These are phyloP conservation scores for Prenolepis imparis DNA, from an alignment of 2,888 invertebrate genomes.

Conservation along the genomic window DNA sequence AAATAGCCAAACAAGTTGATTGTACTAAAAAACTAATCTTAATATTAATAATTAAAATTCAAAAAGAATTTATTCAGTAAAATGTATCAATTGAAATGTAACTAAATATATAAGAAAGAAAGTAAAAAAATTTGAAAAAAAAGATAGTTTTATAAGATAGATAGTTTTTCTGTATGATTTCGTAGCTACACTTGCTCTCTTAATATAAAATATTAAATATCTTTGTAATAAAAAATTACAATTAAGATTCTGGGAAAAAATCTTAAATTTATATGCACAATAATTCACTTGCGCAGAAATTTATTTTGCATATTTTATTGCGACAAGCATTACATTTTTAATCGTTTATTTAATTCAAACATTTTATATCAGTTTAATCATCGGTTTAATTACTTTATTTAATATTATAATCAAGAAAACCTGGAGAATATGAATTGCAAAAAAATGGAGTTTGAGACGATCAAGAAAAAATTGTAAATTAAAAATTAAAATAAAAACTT, in stretches of 20 bases:
- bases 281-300: not conserved
- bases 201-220: not conserved
- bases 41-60: too few species aligned
- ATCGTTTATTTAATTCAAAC: not conserved
- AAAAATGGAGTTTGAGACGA: not conserved
- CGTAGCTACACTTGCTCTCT: too few species aligned
- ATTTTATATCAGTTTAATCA: not conserved
- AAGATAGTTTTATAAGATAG: too few species aligned
- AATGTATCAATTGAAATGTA: too few species aligned
- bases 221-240: not conserved
- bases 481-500: not conserved
- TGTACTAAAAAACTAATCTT: too few species aligned
- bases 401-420: not conserved
- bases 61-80: too few species aligned
- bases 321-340: not conserved
- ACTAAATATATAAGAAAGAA: too few species aligned
- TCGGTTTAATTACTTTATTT: too few species aligned
- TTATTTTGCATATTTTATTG: not conserved
- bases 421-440: not conserved
- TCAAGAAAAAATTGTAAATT: not conserved
- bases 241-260: not conserved
- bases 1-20: too few species aligned
- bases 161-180: too few species aligned
- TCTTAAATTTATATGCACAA: not conserved
- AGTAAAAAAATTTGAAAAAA: too few species aligned